These are phyloP conservation scores for Altica lythri DNA, from an alignment of 2,888 invertebrate genomes.

Conservation along the genomic window DNA sequence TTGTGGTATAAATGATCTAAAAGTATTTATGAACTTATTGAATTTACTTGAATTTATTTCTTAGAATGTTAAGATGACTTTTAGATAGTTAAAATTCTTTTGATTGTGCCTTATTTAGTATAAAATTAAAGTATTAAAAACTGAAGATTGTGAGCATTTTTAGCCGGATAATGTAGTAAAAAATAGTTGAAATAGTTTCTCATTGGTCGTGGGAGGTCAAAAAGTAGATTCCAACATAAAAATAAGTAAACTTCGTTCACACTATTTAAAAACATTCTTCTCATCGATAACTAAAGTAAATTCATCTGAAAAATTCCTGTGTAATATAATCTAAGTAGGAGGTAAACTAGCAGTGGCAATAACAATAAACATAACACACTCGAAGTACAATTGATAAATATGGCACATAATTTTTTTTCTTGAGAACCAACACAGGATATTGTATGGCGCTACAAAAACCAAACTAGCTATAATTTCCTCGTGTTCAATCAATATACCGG, in stretches of 20 bases:
- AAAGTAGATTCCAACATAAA: neutral
- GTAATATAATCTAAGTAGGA: constrained; percentile 30
- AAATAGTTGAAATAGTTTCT: neutral
- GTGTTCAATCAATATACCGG: constrained; percentile 48
- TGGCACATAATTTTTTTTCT: constrained; percentile 29
- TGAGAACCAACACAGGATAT: constrained; percentile 39
- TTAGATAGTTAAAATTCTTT: no score
- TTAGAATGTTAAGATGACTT: no score
- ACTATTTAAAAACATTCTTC: constrained; percentile 10
- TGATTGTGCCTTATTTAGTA: no score
- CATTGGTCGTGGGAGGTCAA: constrained; percentile 9
- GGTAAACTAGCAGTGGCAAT: constrained; percentile 36
- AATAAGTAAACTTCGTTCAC: constrained; percentile 5
- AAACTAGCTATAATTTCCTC: constrained; percentile 41
- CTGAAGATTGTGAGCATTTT: no score
- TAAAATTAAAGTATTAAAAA: no score
- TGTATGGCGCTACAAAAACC: constrained; percentile 41
- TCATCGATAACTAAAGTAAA: constrained; percentile 5
- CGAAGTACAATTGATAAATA: constrained; percentile 35
- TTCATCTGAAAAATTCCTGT: constrained; percentile 12
- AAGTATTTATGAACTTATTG: no score
- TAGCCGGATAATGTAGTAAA: no score
- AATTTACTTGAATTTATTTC: no score
- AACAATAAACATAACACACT: constrained; percentile 38
- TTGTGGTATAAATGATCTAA: no score